phyloP scores from a whole-genome alignment of 2,797 vertebrate genomes.

The Pristis pectinata region DNA sequence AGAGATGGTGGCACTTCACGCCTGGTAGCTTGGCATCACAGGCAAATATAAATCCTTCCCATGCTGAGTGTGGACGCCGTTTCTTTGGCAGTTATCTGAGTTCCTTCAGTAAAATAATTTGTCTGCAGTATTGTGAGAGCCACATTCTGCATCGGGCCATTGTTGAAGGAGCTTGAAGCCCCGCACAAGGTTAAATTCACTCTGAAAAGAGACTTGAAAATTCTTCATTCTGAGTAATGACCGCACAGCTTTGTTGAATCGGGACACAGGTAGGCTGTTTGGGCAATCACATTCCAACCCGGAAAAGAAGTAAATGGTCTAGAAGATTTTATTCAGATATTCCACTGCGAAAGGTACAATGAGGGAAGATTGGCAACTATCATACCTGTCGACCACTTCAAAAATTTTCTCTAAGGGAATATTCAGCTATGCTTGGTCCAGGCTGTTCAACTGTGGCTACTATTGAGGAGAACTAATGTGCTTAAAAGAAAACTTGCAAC shows the following conservation, averaged over 20 bases:
- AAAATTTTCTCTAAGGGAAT: background rate
- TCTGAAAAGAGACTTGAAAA: background rate
- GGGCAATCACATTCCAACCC: background rate
- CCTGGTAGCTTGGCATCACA: slow-evolving; percentile 7
- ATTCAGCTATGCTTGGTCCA: background rate
- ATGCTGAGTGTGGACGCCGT: background rate
- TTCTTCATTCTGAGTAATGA: background rate
- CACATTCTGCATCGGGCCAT: background rate
- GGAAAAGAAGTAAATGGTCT: background rate
- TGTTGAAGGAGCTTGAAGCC: background rate
- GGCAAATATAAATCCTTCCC: background rate
- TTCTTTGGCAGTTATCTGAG: background rate
- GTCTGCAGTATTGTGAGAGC: background rate
- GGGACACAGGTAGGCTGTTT: too few relatives aligned
- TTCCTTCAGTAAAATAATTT: background rate
- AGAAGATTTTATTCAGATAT: background rate
- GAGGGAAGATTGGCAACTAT: background rate
- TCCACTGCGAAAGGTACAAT: background rate
- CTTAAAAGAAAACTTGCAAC: background rate
- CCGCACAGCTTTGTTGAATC: background rate
- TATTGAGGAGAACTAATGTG: background rate
- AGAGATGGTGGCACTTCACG: slow-evolving; percentile 22
- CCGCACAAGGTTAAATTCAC: background rate
- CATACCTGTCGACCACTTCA: background rate
- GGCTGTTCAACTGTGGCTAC: background rate